A percentile compares a stretch with the other conserved stretches of the same genome.
phyloP scores from a whole-genome alignment of 2,113 vertebrate genomes.

The Notarius quadriscutis region DNA sequence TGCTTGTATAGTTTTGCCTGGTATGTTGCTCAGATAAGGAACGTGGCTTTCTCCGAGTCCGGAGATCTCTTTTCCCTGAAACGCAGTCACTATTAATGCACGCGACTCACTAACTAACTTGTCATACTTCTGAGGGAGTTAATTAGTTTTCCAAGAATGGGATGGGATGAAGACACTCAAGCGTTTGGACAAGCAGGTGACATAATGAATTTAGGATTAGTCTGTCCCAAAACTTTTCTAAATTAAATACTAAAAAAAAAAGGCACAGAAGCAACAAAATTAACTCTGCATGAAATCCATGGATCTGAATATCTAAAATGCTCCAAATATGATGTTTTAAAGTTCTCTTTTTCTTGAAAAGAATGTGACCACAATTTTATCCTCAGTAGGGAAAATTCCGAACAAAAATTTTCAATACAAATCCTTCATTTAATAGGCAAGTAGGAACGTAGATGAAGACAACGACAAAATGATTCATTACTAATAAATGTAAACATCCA shows the following conservation, averaged over 20 bases:
- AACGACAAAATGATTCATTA: not conserved
- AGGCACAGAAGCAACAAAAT: not conserved
- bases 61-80: not conserved
- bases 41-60: not conserved
- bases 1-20: too few species aligned
- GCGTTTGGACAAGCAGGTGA: not conserved
- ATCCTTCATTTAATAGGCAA: not conserved
- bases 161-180: not conserved
- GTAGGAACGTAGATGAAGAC: not conserved
- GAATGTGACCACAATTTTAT: not conserved
- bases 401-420: too few species aligned
- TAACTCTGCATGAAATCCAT: not conserved
- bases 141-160: not conserved
- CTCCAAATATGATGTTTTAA: not conserved
- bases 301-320: not conserved
- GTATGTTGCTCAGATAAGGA: not conserved
- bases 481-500: too few species aligned
- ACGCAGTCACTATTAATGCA: not conserved
- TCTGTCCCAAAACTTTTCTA: not conserved
- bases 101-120: not conserved
- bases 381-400: too few species aligned
- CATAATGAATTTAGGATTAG: not conserved
- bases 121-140: not conserved
- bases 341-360: not conserved
- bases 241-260: not conserved